A percentile compares a stretch with the other conserved stretches of the same genome.
Evolutionary conservation across 2,797 vertebrate genomes (phyloP).

Genomic region (Pseudochirops corinnae): DNA sequence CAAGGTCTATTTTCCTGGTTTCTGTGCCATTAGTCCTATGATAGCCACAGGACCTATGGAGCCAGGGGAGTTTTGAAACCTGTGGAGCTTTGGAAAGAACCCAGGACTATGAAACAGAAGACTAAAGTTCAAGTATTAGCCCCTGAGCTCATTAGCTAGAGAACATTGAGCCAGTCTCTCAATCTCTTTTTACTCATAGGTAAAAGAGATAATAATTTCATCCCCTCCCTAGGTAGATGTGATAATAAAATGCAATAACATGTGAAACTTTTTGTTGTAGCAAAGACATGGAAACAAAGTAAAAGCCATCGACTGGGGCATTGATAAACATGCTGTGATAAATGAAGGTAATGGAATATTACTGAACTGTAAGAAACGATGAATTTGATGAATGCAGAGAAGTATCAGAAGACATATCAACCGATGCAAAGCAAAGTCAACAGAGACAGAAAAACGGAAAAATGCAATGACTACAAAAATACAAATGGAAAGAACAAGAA

Average conservation of each 20-base stretch:
- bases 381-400: neutral
- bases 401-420: neutral
- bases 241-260: constrained; percentile 5
- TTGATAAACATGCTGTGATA: neutral
- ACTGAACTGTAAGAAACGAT: neutral
- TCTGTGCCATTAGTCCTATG: neutral
- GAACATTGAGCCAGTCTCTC: neutral
- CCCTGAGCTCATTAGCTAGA: neutral
- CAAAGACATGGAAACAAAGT: neutral
- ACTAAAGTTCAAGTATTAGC: neutral
- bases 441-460: neutral
- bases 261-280: neutral
- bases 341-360: neutral
- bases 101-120: neutral
- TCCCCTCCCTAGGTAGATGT: neutral
- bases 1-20: neutral
- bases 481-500: neutral
- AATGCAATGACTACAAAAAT: neutral
- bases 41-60: neutral
- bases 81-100: neutral
- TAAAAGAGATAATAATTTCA: neutral
- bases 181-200: neutral
- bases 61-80: neutral
- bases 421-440: neutral
- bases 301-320: neutral